These are phyloP conservation scores for Elgonia sp. DNA, from an alignment of 2,888 invertebrate genomes.

Conservation along the genomic window DNA sequence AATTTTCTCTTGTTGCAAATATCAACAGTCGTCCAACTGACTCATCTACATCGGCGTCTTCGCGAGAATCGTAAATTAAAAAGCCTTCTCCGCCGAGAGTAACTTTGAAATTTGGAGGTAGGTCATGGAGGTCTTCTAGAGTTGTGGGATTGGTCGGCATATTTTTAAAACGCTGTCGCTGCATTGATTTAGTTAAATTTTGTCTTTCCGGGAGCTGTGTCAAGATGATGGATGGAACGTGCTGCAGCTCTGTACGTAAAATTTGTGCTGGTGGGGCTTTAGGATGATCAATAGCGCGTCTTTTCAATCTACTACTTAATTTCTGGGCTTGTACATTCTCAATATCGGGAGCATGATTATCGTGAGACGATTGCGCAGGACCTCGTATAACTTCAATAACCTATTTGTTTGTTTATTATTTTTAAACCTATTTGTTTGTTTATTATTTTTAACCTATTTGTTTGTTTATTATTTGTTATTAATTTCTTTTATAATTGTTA, in stretches of 20 bases:
- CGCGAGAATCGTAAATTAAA: not conserved
- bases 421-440: not conserved
- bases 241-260: slow-evolving; percentile 45
- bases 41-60: not conserved
- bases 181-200: slow-evolving; percentile 46
- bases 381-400: slow-evolving; percentile 29
- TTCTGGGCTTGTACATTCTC: slow-evolving; percentile 14
- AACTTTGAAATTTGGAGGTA: slow-evolving; percentile 31
- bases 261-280: slow-evolving; percentile 54
- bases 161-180: slow-evolving; percentile 40
- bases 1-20: slow-evolving; percentile 12
- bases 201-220: slow-evolving; percentile 37
- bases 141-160: slow-evolving; percentile 47
- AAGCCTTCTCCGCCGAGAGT: slow-evolving; percentile 23
- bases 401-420: not conserved
- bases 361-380: slow-evolving; percentile 9
- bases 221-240: slow-evolving; percentile 39
- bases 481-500: too few species aligned
- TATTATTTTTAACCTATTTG: not conserved
- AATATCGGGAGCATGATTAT: slow-evolving; percentile 25
- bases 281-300: slow-evolving; percentile 17
- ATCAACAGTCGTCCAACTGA: not conserved
- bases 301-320: slow-evolving; percentile 21
- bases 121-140: slow-evolving; percentile 39
- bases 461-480: too few species aligned